Base-by-base conservation (phyloP, 92 coral and sea anemone genomes). In the Phenganax subtilis region DNA sequence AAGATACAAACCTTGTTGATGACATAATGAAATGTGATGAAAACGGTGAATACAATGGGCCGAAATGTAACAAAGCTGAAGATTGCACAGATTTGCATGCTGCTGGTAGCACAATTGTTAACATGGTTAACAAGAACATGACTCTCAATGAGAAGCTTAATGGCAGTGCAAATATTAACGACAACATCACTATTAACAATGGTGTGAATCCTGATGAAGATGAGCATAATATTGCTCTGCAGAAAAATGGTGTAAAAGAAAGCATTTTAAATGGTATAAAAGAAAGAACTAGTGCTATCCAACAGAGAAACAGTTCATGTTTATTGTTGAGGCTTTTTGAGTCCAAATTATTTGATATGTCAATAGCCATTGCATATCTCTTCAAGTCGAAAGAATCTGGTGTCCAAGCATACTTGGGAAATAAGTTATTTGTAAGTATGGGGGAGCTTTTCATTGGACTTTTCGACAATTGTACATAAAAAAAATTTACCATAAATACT, bases 361-460 rank as follows among this genome's bases (percentile, higher is more conserved):
- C 98, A 8, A 92, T 94, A 74, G 98, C 98, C 27, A 90, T 94
- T 44, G 94, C 98, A 28, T 94, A 94, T 80, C 84, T 94, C 85
- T 94, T 94, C 80, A 92, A 94, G 72, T 94, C 98, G 77, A 94
- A 94, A 78, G 98, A 94, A 75, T 92, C 97, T 10, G 98, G 98
- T 31, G 98, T 94, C 8, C 87, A 90, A 37, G 88, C 98, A 20
- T 94, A 94, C 72, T 97, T 94, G 71, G 98, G 98, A 61, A 94
- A 94, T 82, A 94, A 94, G 79, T 86, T 94, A 0, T 94, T 94
- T 89, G 98, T 94, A 88, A 94, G 98, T 94, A 89, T 53, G 64
- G 55, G 10, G 1, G 28, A 62, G 29, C 25, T 15, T 17, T 15
- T 15, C 17, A 51, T 37, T 67, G 3, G 7, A 59, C 7, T 12